phyloP scores from a whole-genome alignment of 53 echinoderm and acorn worm genomes.

The Apostichopus leukothele region DNA sequence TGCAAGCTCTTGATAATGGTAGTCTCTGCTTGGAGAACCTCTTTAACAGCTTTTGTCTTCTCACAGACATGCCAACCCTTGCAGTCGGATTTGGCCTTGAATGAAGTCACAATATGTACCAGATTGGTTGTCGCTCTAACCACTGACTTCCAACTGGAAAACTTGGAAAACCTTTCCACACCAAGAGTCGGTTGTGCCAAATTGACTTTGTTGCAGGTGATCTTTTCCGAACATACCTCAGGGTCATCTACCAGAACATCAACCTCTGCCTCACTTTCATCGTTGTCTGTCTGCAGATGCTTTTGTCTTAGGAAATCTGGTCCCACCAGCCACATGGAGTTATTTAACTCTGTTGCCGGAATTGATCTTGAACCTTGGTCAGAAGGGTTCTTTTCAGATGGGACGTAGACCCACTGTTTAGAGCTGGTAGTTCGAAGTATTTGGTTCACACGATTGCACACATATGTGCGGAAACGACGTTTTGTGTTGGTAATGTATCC shows the following conservation, averaged over 20 bases:
- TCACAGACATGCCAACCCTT: slow-evolving; percentile 55
- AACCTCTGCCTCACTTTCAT: slow-evolving; percentile 38
- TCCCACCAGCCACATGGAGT: slow-evolving; percentile 54
- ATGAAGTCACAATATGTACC: slow-evolving; percentile 43
- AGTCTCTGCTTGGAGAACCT: slow-evolving; percentile 47
- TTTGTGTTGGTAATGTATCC: slow-evolving; percentile 62
- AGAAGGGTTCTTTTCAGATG: slow-evolving; percentile 53
- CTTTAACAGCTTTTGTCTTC: not conserved
- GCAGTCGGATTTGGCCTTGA: slow-evolving; percentile 24
- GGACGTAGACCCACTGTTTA: slow-evolving; percentile 56
- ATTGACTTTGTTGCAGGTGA: slow-evolving; percentile 52
- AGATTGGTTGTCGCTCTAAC: slow-evolving; percentile 50
- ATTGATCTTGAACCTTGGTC: slow-evolving; percentile 54
- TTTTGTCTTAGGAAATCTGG: slow-evolving; percentile 31
- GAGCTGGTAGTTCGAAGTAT: slow-evolving; percentile 50
- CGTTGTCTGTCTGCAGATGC: not conserved
- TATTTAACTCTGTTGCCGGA: slow-evolving; percentile 45
- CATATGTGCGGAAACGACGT: slow-evolving; percentile 60
- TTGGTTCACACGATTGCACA: slow-evolving; percentile 59
- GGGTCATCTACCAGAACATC: slow-evolving; percentile 48
- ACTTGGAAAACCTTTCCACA: slow-evolving; percentile 48
- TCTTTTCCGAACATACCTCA: slow-evolving; percentile 45
- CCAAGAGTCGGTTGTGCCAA: slow-evolving; percentile 34
- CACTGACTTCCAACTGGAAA: slow-evolving; percentile 57
- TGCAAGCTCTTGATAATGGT: slow-evolving; percentile 54